Evolutionary conservation across 1,140 invertebrate species (phyloP), one percentile per base, ranked within the genome.

Genomic region (Sipha flava): DNA sequence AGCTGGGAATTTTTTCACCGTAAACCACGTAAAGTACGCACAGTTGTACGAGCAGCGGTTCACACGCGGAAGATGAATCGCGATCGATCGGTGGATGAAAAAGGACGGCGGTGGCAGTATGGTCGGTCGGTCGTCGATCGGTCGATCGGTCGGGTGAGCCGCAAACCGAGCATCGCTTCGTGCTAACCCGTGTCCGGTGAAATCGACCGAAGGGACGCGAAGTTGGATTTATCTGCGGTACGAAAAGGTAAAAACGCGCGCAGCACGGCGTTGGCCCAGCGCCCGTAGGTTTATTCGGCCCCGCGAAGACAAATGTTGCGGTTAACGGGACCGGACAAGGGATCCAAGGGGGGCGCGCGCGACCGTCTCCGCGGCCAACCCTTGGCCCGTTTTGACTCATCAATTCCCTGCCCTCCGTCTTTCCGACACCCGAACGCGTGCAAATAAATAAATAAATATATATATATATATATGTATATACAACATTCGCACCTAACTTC

Each of bases 271-370:
- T 43, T 66, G 62, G 64, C 64, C 3, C 0, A 14, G 37, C 12
- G 31, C 72, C 47, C 14, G 49, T 1, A 31, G 54, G 47, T 54
- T 52, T 54, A 73, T 73, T 73, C 72, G 72, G 45, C 45, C 68
- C 31, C 2, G 16, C 31, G 12, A 52, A 77, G 73, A 77, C 73
- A 77, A 77, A 77, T 43, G 73, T 77, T 43, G 73, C 7, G 73
- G 73, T 77, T 57, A 59, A 77, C 73, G 73, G 73, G 52, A 77
- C 73, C 34, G 73, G 73, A 77, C 73, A 77, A 43, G 34, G 73
- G 52, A 57, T 77, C 21, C 45, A 7, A 26, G 18, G 37, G 21
- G n/a, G 37, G 4, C 49, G 18, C 29, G 3, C 6, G 21, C 54
- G 21, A 23, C 52, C 49, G 16, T 14, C 34, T 5, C 9, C 23